A percentile compares a stretch with the other conserved stretches of the same genome.
These are phyloP conservation scores for Myzus persicae DNA, from an alignment of 1,140 invertebrate species.

Conservation along the genomic window DNA sequence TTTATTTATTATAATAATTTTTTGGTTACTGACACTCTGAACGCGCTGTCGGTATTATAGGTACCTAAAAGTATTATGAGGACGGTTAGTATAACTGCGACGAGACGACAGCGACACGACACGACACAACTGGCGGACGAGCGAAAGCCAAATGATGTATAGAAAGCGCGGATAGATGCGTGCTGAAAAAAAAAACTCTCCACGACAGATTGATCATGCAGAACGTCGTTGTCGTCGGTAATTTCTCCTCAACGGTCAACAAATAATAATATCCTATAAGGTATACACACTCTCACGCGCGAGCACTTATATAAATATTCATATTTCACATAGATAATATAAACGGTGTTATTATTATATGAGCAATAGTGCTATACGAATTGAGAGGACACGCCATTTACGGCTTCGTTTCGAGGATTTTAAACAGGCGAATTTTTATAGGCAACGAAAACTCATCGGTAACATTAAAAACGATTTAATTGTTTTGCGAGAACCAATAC, in stretches of 20 bases:
- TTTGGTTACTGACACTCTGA: not conserved
- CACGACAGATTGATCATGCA: constrained; percentile 43
- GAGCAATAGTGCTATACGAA: not conserved
- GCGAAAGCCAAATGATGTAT: constrained; percentile 53
- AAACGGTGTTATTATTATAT: not conserved
- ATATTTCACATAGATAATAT: not conserved
- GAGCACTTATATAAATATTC: constrained; percentile 9
- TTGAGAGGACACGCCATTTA: not conserved
- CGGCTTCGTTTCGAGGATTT: not conserved
- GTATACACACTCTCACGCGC: not conserved
- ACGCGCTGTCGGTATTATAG: not conserved
- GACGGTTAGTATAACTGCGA: not conserved
- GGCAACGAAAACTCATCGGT: not conserved
- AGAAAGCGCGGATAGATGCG: constrained; percentile 52
- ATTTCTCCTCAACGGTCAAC: constrained; percentile 39
- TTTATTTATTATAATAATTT: not conserved
- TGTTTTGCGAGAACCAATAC: not conserved
- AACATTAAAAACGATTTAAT: not conserved
- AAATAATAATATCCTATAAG: constrained; percentile 30
- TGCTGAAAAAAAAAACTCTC: constrained; percentile 54
- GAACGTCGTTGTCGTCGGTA: constrained; percentile 39
- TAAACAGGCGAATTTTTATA: not conserved
- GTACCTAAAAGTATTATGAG: not conserved
- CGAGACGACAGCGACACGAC: not conserved
- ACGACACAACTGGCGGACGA: constrained; percentile 55